Evolutionary conservation across 2,797 vertebrate genomes (phyloP), one percentile per base, ranked within the genome.

Genomic region (Pangasius mekongensis): DNA sequence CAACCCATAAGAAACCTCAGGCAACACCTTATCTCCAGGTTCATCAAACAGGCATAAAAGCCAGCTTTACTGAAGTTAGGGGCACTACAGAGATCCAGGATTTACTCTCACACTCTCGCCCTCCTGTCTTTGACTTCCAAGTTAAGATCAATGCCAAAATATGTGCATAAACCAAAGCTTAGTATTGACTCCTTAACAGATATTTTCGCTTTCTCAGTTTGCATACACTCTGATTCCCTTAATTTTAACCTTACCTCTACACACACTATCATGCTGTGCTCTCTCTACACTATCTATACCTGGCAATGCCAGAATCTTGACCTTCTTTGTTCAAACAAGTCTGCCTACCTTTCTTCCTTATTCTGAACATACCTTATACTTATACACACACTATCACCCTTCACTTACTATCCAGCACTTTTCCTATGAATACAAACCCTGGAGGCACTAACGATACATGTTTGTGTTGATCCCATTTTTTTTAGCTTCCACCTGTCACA

Each of bases 31-130:
- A 66, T 83, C 27, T 67, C 56, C 13, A 43, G 36, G 36, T 64
- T 69, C 47, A 67, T 84, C 82, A 52, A 4, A 33, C 43, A 69
- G 39, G 64, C n/a, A 52, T 67, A 67, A 52, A 67, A 52, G n/a
- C 0, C 82, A 67, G 18, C 8, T 84, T 43, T 67, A 33, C 47
- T 10, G 64, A 30, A 20, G 9, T 18, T 52, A 67, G 27, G 5
- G 16, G 43, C 82, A 49, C 24, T 84, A 49, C 43, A 67, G 16
- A 84, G 82, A 67, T 67, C 47, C n/a, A 30, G 60, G 67, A 67
- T 1, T 84, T 33, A 30, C 24, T 49, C 39, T 49, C 13, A 43
- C 22, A 49, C 7, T n/a, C 27, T 66, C 43, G 69, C 14, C 5
- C n/a, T 49, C 24, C 39, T 83, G 60, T 11, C 27, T 84, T 11